Evolutionary conservation across 2,797 vertebrate species (phyloP).

Genomic region (Esox lucius): DNA sequence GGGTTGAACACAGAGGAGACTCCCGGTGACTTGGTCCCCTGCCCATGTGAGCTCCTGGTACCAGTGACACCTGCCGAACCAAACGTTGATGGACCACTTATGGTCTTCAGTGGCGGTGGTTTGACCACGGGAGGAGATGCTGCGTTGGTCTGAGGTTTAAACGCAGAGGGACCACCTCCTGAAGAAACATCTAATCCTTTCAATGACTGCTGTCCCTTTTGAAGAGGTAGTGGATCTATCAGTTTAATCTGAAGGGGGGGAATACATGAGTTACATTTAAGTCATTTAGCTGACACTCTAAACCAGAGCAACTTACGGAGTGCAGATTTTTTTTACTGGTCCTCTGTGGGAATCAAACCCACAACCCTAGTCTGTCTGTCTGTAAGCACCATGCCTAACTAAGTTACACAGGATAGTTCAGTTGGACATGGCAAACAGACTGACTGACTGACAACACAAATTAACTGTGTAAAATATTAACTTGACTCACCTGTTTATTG

Average conservation of each 20-base stretch:
- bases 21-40: conserved; percentile 40
- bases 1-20: neutral
- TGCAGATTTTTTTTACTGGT: too few species aligned
- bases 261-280: neutral
- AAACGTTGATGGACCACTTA: neutral
- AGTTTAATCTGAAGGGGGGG: conserved; percentile 48
- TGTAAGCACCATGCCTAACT: too few species aligned
- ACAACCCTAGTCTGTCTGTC: too few species aligned
- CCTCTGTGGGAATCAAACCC: too few species aligned
- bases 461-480: neutral
- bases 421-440: neutral
- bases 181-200: conserved; percentile 28
- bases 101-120: conserved; percentile 16
- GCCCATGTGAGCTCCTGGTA: conserved; percentile 59
- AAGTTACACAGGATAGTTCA: neutral
- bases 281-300: too few species aligned
- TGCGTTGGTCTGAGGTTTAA: conserved; percentile 22
- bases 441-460: too few species aligned
- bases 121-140: too few species aligned
- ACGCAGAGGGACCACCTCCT: conserved; percentile 14
- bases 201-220: conserved; percentile 28
- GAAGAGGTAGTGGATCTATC: conserved; percentile 45
- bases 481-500: conserved; percentile 44
- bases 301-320: too few species aligned
- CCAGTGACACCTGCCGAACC: conserved; percentile 27